Base-by-base conservation (phyloP, 2,797 vertebrate genomes). In the Diplodus puntazzo region DNA sequence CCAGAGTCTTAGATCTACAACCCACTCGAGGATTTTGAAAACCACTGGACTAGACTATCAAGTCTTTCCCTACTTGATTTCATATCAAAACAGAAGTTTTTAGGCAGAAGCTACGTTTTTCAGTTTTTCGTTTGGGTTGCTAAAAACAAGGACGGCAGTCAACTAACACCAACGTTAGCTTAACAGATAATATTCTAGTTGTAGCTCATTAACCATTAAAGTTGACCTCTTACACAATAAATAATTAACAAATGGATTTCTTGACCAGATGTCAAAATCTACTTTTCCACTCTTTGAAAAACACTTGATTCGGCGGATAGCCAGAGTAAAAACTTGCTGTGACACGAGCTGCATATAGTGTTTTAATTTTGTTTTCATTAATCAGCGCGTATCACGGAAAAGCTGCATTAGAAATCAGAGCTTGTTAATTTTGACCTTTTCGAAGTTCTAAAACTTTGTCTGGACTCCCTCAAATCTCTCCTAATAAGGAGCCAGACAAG, bases 401-500 rank as follows among this genome's bases (percentile, higher is more conserved):
- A 71, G n/a, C 67, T 67, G 50, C 12, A 66, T 75, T 67, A 50
- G 30, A 87, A 78, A 86, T 52, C 27, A 62, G 12, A 70, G n/a
- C 64, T 65, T 20, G 53, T 72, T 80, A 66, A 70, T 79, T 82
- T 43, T 43, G 67, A 79, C 67, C 78, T 85, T 82, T 68, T 78
- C 18, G 42, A 54, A 69, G 75, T 53, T 73, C 39, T 71, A 54
- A 70, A 78, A 85, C 62, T 16, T 72, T 52, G 77, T 77, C 83
- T 88, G 74, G 74, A 79, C 72, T 84, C 73, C 42, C 39, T 85
- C 62, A 81, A 73, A 75, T 70, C 66, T 82, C 67, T 84, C 86
- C 87, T 86, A 87, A 91, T 86, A 89, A 85, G 81, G 84, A 89
- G 57, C 75, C 65, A 77, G 80, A 83, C 83, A 74, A 69, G 79